phyloP scores from a whole-genome alignment of 2,888 invertebrate genomes.

The Tryphoninae sp. region DNA sequence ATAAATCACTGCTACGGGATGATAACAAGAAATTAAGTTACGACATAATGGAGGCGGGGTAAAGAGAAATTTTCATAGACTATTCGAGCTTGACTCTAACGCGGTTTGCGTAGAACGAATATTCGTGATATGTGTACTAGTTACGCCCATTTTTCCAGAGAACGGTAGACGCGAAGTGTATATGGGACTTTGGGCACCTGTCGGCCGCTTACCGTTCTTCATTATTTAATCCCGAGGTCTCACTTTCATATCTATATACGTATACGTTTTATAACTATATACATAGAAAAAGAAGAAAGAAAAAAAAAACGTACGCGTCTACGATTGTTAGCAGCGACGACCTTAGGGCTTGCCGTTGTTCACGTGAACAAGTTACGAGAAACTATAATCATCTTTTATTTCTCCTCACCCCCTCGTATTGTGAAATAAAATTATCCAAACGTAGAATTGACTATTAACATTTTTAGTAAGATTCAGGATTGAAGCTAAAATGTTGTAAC shows the following conservation, averaged over 20 bases:
- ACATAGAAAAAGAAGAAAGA: not conserved
- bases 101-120: not conserved
- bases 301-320: not conserved
- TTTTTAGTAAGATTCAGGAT: too few species aligned
- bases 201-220: slow-evolving; percentile 57
- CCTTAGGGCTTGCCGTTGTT: not conserved
- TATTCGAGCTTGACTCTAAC: not conserved
- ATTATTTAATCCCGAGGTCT: slow-evolving; percentile 64
- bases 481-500: too few species aligned
- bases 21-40: slow-evolving; percentile 13
- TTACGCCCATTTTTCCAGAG: slow-evolving; percentile 38
- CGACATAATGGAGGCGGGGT: not conserved
- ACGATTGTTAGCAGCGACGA: slow-evolving; percentile 1
- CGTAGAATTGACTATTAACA: too few species aligned
- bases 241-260: slow-evolving; percentile 50
- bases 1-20: slow-evolving; percentile 1
- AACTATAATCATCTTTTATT: not conserved
- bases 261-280: not conserved
- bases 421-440: too few species aligned
- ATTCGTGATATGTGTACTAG: not conserved
- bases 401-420: not conserved
- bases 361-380: not conserved
- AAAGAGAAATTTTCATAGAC: not conserved
- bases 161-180: slow-evolving; percentile 39
- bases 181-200: slow-evolving; percentile 64